phyloP scores from a whole-genome alignment of 2,888 invertebrate species.

The Gymnosoma rotundatum region DNA sequence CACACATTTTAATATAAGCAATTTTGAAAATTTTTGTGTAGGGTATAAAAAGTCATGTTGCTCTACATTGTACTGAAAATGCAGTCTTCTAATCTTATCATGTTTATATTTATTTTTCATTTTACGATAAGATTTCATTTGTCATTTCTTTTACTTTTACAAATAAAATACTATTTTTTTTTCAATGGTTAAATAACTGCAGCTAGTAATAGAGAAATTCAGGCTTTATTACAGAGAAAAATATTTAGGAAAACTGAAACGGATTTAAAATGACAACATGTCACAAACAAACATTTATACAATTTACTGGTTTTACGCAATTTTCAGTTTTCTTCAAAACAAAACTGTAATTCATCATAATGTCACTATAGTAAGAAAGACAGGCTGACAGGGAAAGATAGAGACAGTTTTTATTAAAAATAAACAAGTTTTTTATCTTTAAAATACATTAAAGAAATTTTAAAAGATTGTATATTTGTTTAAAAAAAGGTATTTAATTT shows the following conservation, averaged over 20 bases:
- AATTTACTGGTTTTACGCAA: slow-evolving; percentile 40
- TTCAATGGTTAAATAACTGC: slow-evolving; percentile 31
- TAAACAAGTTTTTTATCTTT: slow-evolving; percentile 49
- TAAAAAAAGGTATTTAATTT: slow-evolving; percentile 1
- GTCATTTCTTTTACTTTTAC: slow-evolving; percentile 29
- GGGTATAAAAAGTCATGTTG: not conserved
- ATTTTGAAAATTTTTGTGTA: not conserved
- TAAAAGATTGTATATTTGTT: slow-evolving; percentile 20
- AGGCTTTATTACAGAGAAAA: slow-evolving; percentile 18
- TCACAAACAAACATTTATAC: slow-evolving; percentile 61
- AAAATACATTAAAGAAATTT: slow-evolving; percentile 11
- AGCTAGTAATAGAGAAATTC: not conserved
- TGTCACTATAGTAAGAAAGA: slow-evolving; percentile 50
- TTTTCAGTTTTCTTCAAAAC: slow-evolving; percentile 22
- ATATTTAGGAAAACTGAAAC: slow-evolving; percentile 26
- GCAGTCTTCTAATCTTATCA: slow-evolving; percentile 28
- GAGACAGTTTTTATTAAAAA: slow-evolving; percentile 27
- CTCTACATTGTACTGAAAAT: not conserved
- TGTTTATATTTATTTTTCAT: slow-evolving; percentile 18
- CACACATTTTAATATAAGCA: not conserved
- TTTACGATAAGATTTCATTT: slow-evolving; percentile 63
- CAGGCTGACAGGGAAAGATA: slow-evolving; percentile 18
- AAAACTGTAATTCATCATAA: slow-evolving; percentile 67
- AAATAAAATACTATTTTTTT: not conserved
- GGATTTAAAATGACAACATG: slow-evolving; percentile 62